phyloP scores from a whole-genome alignment of 2,113 vertebrate genomes.

The Actenoides hombroni region DNA sequence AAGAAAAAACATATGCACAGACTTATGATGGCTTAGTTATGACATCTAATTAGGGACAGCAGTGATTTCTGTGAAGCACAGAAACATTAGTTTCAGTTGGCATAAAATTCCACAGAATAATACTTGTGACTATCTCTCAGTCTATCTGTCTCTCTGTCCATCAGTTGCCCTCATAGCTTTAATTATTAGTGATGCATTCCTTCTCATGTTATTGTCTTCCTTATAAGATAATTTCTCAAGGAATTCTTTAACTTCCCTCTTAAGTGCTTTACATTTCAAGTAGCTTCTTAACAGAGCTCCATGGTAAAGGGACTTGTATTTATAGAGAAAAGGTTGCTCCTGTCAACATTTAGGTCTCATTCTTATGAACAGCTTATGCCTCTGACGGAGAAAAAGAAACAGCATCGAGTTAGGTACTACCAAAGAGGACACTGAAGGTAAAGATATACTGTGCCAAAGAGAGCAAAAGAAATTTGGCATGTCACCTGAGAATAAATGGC shows the following conservation, averaged over 20 bases:
- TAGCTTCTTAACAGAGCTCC: background rate
- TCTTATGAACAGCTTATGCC: background rate
- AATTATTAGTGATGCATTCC: conserved; percentile 8
- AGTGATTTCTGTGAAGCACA: conserved; percentile 39
- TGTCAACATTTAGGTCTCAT: background rate
- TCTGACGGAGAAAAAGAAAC: background rate
- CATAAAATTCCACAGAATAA: conserved; percentile 29
- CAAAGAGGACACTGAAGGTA: background rate
- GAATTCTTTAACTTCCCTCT: background rate
- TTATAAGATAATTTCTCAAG: background rate
- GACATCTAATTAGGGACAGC: conserved; percentile 34
- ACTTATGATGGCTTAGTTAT: conserved; percentile 33
- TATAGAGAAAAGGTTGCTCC: background rate
- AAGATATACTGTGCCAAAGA: background rate
- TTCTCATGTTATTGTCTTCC: conserved; percentile 1
- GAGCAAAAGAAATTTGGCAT: accelerated
- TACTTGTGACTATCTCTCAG: background rate
- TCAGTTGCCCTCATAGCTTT: background rate
- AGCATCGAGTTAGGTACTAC: background rate
- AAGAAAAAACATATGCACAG: background rate
- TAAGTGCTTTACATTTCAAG: background rate
- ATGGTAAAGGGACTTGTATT: background rate
- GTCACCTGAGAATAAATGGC: background rate
- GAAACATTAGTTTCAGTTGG: conserved; percentile 19
- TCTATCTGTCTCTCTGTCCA: conserved; percentile 34